Conservation (phyloP, 2,888 invertebrate species). For the Vanessa cardui region DNA sequence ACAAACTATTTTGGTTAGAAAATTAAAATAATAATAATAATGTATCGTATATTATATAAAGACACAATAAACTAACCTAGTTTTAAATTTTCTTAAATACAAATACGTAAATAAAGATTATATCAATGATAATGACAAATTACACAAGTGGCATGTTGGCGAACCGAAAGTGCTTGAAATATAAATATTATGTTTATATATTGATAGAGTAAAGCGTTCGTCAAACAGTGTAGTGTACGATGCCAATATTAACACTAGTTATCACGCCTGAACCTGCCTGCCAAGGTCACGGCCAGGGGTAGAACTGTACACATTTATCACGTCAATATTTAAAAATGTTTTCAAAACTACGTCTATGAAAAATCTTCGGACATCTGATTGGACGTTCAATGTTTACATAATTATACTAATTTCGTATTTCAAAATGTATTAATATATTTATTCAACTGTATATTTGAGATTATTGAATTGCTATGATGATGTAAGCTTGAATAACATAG, state of each 20-base stretch:
- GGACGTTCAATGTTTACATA: neutral
- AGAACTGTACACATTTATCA: conserved; percentile 43
- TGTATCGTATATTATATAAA: neutral
- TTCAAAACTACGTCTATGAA: conserved; percentile 16
- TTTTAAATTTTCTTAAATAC: conserved; percentile 19
- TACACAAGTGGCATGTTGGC: conserved; percentile 69
- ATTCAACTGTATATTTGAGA: too few species aligned
- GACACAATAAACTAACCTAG: neutral
- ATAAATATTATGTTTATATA: conserved; percentile 83
- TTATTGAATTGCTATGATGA: too few species aligned
- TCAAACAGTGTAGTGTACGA: conserved; percentile 76
- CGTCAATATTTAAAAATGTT: conserved; percentile 48
- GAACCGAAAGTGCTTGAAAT: conserved; percentile 73
- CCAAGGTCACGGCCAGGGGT: conserved; percentile 74
- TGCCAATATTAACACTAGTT: conserved; percentile 82
- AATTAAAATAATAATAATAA: too few species aligned
- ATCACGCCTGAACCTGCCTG: conserved; percentile 70
- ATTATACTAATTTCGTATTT: neutral
- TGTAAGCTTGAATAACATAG: too few species aligned
- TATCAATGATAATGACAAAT: conserved; percentile 77
- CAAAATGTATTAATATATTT: too few species aligned
- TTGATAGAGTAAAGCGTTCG: conserved; percentile 80
- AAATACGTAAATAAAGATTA: conserved; percentile 41
- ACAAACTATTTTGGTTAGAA: too few species aligned
- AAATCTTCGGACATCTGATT: neutral